These are phyloP conservation scores for Pluvialis apricaria DNA, from an alignment of 2,113 vertebrate genomes.

Conservation along the genomic window DNA sequence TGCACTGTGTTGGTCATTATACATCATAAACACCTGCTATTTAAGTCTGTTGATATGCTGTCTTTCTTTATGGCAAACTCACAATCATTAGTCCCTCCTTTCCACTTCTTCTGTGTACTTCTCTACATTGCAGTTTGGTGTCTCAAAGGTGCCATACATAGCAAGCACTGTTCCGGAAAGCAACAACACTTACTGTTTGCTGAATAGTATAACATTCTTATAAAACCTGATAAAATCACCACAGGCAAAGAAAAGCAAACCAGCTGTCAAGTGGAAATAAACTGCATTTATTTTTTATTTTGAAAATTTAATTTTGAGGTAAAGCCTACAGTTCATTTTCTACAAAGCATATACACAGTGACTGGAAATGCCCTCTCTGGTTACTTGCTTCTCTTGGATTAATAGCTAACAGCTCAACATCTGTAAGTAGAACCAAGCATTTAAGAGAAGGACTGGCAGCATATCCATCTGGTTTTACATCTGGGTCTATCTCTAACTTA, in stretches of 20 bases:
- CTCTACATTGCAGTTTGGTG: not conserved
- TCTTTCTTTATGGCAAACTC: not conserved
- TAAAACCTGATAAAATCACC: not conserved
- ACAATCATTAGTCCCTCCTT: not conserved
- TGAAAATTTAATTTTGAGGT: not conserved
- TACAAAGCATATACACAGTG: not conserved
- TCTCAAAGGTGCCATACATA: not conserved
- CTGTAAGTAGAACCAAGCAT: not conserved
- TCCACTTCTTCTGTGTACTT: not conserved
- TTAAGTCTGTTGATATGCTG: not conserved
- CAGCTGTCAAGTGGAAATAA: slow-evolving; percentile 1
- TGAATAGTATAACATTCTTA: not conserved
- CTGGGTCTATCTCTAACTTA: not conserved
- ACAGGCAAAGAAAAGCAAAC: not conserved
- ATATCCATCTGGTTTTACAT: not conserved
- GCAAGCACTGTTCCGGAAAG: not conserved
- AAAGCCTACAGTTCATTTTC: not conserved
- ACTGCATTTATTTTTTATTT: not conserved
- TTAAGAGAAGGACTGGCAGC: not conserved
- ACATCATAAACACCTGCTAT: not conserved
- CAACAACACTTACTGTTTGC: not conserved
- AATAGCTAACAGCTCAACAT: not conserved
- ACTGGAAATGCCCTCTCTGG: not conserved
- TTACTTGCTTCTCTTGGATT: not conserved
- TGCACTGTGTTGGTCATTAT: not conserved